A percentile compares a stretch with the other conserved stretches of the same genome.
Evolutionary conservation across 2,888 invertebrate species (phyloP).

Genomic region (Chrysodeixis includens): DNA sequence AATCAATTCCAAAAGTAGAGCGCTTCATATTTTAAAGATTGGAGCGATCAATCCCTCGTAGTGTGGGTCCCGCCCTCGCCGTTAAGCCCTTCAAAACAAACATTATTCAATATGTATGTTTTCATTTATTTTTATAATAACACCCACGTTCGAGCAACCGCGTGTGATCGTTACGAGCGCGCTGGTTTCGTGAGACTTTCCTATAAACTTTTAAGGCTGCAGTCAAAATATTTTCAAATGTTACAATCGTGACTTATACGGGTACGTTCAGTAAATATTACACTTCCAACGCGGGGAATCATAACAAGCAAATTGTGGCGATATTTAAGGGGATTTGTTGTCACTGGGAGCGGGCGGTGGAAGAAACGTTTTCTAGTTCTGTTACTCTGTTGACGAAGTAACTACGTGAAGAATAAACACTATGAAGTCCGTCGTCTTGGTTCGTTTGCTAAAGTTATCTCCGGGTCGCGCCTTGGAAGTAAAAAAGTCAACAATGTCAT

Average conservation of each 20-base stretch:
- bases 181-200: slow-evolving; percentile 75
- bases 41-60: slow-evolving; percentile 83
- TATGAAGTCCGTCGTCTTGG: slow-evolving; percentile 70
- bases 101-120: slow-evolving; percentile 83
- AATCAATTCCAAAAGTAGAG: slow-evolving; percentile 86
- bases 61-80: slow-evolving; percentile 84
- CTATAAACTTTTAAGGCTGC: slow-evolving; percentile 69
- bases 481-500: slow-evolving; percentile 82
- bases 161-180: slow-evolving; percentile 74
- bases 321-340: slow-evolving; percentile 49
- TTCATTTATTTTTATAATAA: slow-evolving; percentile 85
- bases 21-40: slow-evolving; percentile 81
- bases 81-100: slow-evolving; percentile 86
- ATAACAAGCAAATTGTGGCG: slow-evolving; percentile 32
- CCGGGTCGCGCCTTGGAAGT: slow-evolving; percentile 77
- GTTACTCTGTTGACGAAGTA: slow-evolving; percentile 75
- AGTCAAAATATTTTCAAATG: slow-evolving; percentile 68
- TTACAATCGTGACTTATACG: slow-evolving; percentile 53
- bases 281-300: slow-evolving; percentile 54
- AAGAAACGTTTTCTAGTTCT: slow-evolving; percentile 68
- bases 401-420: slow-evolving; percentile 85
- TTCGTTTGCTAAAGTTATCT: slow-evolving; percentile 86
- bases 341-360: slow-evolving; percentile 56
- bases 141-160: slow-evolving; percentile 77
- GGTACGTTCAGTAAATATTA: slow-evolving; percentile 64